Evolutionary conservation across 2,113 vertebrate genomes (phyloP).

Genomic region (Burhinus bistriatus): DNA sequence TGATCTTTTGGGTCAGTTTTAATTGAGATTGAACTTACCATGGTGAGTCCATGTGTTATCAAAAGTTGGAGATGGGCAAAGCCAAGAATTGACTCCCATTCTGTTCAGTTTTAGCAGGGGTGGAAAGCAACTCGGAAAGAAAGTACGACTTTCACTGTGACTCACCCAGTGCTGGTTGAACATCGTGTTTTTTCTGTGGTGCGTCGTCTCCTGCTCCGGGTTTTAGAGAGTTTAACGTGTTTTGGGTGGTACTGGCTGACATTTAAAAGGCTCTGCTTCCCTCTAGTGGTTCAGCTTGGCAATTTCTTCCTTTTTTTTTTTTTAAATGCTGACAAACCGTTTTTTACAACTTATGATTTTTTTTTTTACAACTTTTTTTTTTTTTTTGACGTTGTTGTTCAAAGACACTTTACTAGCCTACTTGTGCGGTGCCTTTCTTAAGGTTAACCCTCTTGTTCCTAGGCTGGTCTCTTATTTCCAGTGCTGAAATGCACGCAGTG

Average conservation of each 20-base stretch:
- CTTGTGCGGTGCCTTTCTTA: neutral
- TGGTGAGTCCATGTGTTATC: rapidly evolving
- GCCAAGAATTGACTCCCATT: rapidly evolving
- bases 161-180: rapidly evolving
- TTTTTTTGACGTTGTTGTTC: neutral
- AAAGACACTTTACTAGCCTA: neutral
- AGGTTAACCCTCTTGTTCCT: neutral
- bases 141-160: rapidly evolving
- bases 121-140: neutral
- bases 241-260: neutral
- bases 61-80: neutral
- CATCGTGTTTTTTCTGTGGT: rapidly evolving
- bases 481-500: neutral
- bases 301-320: neutral
- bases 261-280: conserved; percentile 57
- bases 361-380: too few species aligned
- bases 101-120: neutral
- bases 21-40: neutral
- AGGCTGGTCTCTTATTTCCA: neutral
- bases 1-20: neutral
- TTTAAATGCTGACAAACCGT: neutral
- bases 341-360: too few species aligned
- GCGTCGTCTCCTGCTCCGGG: rapidly evolving
- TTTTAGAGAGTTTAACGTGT: neutral
- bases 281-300: conserved; percentile 40